phyloP scores from a whole-genome alignment of 2,797 vertebrate species.

The Sebastes matsubarae region DNA sequence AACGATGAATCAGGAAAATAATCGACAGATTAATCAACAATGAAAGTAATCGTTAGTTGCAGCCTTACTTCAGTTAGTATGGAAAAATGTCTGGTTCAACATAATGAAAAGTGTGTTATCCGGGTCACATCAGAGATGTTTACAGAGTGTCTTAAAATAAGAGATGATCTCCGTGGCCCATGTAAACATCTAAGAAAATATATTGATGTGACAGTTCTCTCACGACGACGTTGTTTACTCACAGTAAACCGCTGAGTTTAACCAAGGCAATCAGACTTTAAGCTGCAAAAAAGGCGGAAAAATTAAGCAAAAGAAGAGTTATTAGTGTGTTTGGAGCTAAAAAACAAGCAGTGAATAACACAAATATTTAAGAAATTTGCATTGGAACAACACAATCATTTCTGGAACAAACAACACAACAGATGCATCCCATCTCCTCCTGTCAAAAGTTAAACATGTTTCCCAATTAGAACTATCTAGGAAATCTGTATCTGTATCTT shows the following conservation, averaged over 20 bases:
- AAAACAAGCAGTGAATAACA: background rate
- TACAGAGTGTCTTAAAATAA: background rate
- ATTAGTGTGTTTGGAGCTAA: background rate
- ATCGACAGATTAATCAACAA: too few species aligned
- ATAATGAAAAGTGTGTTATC: slow-evolving; percentile 7
- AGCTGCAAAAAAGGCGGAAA: background rate
- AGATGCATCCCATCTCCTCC: slow-evolving; percentile 55
- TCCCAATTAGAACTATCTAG: slow-evolving; percentile 71
- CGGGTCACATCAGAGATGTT: background rate
- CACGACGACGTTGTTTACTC: slow-evolving; percentile 21
- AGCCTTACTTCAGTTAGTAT: background rate
- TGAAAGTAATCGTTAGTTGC: too few species aligned
- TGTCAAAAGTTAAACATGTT: slow-evolving; percentile 44
- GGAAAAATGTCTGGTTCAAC: background rate
- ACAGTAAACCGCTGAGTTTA: slow-evolving; percentile 9
- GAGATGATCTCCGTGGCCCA: slow-evolving; percentile 13
- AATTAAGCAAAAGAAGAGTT: background rate
- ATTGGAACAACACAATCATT: background rate
- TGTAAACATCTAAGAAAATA: slow-evolving; percentile 3
- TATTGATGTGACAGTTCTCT: background rate
- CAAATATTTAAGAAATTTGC: background rate
- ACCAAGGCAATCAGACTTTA: background rate
- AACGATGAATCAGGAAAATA: too few species aligned
- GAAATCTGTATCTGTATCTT: slow-evolving; percentile 72
- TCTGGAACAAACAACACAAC: slow-evolving; percentile 35